Evolutionary conservation across 2,888 invertebrate species (phyloP), one percentile per base, ranked within the genome.

Genomic region (Cecidostiba fungosa): DNA sequence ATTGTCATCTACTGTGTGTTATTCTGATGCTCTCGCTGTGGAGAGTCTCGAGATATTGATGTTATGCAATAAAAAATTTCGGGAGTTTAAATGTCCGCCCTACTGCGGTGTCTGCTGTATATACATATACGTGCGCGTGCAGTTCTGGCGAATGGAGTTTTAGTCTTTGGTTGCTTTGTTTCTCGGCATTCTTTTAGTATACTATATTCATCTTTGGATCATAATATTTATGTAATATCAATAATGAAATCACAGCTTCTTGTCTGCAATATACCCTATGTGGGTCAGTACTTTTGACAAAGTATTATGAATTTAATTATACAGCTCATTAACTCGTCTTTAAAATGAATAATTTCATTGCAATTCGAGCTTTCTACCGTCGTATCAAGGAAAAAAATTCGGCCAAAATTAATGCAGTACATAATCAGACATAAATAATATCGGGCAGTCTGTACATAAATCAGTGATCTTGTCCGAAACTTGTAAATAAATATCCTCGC

Each of bases 31-130:
- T n/a, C n/a, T 14, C 50, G 43, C 50, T n/a, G 47, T 47, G 47
- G 66, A 19, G 43, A 12, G 12, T 29, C 14, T 47, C 29, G 50
- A 23, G 69, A 70, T 80, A 70, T 78, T 73, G 69, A 70, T 79
- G 79, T 79, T 79, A 76, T 74, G 78, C 66, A 82, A 85, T 74
- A 82, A 85, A 85, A 74, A 82, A 69, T 73, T 82, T 81, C 69
- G 39, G 43, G 39, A 16, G 81, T 85, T 85, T 82, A 85, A 85
- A 85, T 82, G 82, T 29, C 82, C 74, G 76, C 54, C 26, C 26
- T 14, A 4, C 29, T n/a, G n/a, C n/a, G n/a, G 4, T 14, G 26
- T 12, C 19, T 19, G 3, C 10, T 29, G 19, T 32, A 29, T 69
- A 19, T 19, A 8, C 19, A n/a, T n/a, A n/a, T n/a, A n/a, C n/a